A percentile compares a stretch with the other conserved stretches of the same genome.
Evolutionary conservation across 2,113 vertebrate species (phyloP).

Genomic region (Python bivittatus): DNA sequence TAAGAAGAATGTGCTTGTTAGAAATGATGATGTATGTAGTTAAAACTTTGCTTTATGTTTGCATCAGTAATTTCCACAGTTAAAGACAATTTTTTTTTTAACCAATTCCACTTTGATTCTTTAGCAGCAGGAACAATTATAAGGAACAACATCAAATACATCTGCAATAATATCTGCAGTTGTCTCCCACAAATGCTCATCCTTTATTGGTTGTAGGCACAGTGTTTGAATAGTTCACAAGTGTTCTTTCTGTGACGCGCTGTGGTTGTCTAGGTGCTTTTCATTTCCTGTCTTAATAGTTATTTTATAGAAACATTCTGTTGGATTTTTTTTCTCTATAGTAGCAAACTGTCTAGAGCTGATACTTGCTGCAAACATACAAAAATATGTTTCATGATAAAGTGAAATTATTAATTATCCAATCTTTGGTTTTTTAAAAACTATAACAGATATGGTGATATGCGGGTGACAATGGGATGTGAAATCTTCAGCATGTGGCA

Average conservation of each 20-base stretch:
- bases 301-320: background rate
- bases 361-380: background rate
- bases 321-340: background rate
- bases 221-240: background rate
- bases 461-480: slow-evolving; percentile 99
- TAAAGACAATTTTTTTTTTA: background rate
- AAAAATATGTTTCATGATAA: background rate
- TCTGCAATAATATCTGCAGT: background rate
- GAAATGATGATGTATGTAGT: background rate
- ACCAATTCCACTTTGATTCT: background rate
- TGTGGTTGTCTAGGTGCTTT: background rate
- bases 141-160: background rate
- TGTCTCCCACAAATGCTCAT: background rate
- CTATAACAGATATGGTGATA: slow-evolving; percentile 90
- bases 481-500: slow-evolving; percentile 99
- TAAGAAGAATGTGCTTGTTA: background rate
- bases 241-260: background rate
- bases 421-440: slow-evolving; percentile 33
- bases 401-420: slow-evolving; percentile 27
- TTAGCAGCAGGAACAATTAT: background rate
- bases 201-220: background rate
- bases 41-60: background rate
- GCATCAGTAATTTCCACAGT: background rate
- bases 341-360: background rate
- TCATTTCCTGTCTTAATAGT: background rate